A percentile compares a stretch with the other conserved stretches of the same genome.
These are phyloP conservation scores for Pica pica DNA, from an alignment of 2,113 vertebrate genomes.

Conservation along the genomic window DNA sequence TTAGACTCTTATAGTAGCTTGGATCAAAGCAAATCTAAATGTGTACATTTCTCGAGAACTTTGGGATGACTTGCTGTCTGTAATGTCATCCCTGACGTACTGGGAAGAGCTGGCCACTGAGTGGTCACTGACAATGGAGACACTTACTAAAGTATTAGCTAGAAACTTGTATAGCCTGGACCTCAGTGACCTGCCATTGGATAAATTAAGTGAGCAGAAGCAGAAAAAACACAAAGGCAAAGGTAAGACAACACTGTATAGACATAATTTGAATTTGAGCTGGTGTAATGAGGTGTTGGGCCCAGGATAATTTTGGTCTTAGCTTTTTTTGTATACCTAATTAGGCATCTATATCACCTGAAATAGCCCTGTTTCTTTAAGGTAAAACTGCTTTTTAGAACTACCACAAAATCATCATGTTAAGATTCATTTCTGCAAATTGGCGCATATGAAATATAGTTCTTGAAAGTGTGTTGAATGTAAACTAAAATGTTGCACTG, in stretches of 20 bases:
- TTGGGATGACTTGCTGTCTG: constrained; percentile 94
- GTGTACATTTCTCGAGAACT: constrained; percentile 96
- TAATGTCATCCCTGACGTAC: constrained; percentile 93
- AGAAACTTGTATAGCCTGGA: constrained; percentile 95
- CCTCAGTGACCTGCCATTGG: constrained; percentile 91
- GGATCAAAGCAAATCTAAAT: constrained; percentile 98
- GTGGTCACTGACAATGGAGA: constrained; percentile 99
- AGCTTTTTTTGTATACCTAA: background rate
- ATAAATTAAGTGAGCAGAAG: constrained; percentile 98
- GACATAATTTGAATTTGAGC: background rate
- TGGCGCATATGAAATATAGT: background rate
- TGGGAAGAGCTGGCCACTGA: constrained; percentile 98
- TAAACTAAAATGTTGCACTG: background rate
- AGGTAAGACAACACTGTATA: constrained; percentile 75
- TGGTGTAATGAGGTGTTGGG: background rate
- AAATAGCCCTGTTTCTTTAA: background rate
- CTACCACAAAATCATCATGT: background rate
- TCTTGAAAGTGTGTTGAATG: background rate
- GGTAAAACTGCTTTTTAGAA: background rate
- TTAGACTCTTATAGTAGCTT: constrained; percentile 98
- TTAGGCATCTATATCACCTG: background rate
- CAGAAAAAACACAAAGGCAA: constrained; percentile 99
- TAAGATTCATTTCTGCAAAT: background rate
- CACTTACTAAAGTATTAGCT: constrained; percentile 96
- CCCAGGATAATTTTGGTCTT: background rate